Percentiles rank a stretch among this genome's conserved stretches.
Evolutionary conservation across 2,113 vertebrate species (phyloP).

Genomic region (Danio rerio): DNA sequence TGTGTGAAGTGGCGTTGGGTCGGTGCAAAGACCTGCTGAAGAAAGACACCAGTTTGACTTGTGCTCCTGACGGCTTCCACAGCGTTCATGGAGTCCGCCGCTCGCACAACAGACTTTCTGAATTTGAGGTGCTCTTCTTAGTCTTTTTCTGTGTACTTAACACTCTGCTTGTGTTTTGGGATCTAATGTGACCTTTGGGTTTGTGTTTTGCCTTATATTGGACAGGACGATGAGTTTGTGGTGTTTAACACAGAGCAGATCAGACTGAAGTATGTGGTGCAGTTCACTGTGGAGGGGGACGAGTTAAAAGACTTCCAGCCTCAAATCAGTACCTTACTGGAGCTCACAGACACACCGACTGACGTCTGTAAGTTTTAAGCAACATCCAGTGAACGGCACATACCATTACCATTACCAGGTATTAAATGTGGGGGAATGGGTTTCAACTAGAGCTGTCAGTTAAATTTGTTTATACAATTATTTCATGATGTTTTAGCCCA

Average conservation of each 20-base stretch:
- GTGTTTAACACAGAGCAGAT: constrained; percentile 85
- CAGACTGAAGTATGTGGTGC: constrained; percentile 84
- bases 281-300: constrained; percentile 76
- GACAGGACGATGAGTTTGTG: constrained; percentile 87
- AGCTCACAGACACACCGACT: constrained; percentile 11
- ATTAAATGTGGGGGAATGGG: no score
- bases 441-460: no score
- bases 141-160: constrained; percentile 61
- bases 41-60: constrained; percentile 71
- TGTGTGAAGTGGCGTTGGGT: constrained; percentile 86
- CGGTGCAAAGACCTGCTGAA: constrained; percentile 68
- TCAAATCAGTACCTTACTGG: constrained; percentile 15
- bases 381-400: no score
- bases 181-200: neutral
- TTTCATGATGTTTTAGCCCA: no score
- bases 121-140: constrained; percentile 79
- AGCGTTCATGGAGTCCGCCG: constrained; percentile 80
- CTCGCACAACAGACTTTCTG: constrained; percentile 60
- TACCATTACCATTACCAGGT: no score
- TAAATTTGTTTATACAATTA: no score
- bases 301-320: constrained; percentile 74
- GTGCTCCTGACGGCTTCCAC: constrained; percentile 76
- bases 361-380: constrained; percentile 50
- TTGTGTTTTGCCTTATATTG: neutral
- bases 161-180: neutral